phyloP scores from a whole-genome alignment of 2,113 vertebrate species.

The Chauna torquata region DNA sequence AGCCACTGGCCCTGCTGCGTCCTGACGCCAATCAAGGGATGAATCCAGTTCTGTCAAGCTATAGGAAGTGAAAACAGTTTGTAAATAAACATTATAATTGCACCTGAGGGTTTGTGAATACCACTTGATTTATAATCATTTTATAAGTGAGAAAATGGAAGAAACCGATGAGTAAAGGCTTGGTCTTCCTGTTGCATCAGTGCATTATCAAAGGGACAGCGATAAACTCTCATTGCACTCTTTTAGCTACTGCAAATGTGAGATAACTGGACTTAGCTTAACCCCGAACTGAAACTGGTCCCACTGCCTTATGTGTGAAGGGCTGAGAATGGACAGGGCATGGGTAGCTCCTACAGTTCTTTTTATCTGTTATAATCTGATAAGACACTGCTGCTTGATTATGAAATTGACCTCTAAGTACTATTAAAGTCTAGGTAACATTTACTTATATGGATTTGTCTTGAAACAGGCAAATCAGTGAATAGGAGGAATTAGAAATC shows the following conservation, averaged over 20 bases:
- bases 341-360: background rate
- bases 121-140: background rate
- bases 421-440: background rate
- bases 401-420: background rate
- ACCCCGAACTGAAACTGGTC: background rate
- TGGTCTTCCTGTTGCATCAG: background rate
- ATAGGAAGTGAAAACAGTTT: background rate
- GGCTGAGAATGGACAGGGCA: background rate
- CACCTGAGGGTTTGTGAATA: background rate
- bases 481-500: background rate
- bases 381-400: background rate
- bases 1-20: background rate
- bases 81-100: background rate
- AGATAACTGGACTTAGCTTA: background rate
- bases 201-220: background rate
- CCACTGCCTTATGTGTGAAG: background rate
- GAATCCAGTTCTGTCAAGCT: background rate
- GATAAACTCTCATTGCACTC: background rate
- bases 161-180: background rate
- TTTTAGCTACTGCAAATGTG: background rate
- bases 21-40: background rate
- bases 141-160: background rate
- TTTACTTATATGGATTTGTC: background rate
- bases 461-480: background rate
- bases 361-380: background rate